Base-by-base conservation (phyloP, 2,797 vertebrate species). In the Todus mexicanus region DNA sequence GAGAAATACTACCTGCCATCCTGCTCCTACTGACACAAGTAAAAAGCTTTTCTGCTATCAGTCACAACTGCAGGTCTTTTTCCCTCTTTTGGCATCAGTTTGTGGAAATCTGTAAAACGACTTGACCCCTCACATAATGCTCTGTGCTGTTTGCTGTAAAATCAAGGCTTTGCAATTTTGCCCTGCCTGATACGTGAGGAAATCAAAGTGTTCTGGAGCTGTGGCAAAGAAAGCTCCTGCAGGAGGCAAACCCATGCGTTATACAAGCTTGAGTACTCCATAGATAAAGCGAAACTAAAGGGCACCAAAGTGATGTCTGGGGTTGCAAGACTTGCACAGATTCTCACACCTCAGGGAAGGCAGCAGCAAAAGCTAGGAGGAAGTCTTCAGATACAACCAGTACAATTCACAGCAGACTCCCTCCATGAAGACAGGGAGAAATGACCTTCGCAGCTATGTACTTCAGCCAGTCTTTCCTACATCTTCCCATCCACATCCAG, bases 171-270 rank as follows among this genome's bases (percentile, higher is more conserved):
- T 65, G 38, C 33, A 19, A 12, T 80, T 83, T 61, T 65, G 38
- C 48, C 31, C 79, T 78, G 53, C 17, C 10, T 84, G 61, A 80
- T 12, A 12, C 22, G 25, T 31, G 38, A 57, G 43, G 43, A 91
- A 91, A 93, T 92, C 66, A 26, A 91, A 90, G 60, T 16, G 51
- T 47, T 88, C 59, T 72, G 72, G 60, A 94, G 63, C 13, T 56
- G 48, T 22, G 75, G 81, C 53, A 26, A 35, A 5, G 9, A 59
- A 92, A 86, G 64, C 35, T 78, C 74, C 75, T 33, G 12, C 2
- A 12, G 66, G 91, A 92, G 40, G 51, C 51, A 91, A 73, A n/a
- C 35, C 47, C 50, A 80, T 47, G 26, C 48, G 59, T 89, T 71
- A 78, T 17, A 89, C 35, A 87, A 76, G 72, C 51, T 31, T 21